Base-by-base conservation (phyloP, 2,888 invertebrate genomes). In the Aleiodes testaceus region DNA sequence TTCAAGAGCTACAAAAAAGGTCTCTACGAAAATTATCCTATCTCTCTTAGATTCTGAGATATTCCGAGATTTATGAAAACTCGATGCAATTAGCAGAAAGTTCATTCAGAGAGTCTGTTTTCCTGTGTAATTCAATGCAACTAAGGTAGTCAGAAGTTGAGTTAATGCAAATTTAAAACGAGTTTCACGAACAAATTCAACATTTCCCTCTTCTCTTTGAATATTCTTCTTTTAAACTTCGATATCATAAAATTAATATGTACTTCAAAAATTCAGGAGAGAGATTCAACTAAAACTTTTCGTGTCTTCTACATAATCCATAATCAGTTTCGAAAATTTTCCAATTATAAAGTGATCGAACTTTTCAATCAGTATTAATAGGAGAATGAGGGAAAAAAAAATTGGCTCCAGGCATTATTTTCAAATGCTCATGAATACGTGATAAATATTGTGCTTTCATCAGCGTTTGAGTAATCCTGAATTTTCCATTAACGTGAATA, bases 221-320 rank as follows among this genome's bases (percentile, higher is more conserved):
- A 36, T 55, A 22, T 64, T 2, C 18, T 20, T 7, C 42, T 26
- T 44, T n/a, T 63, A 9, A 42, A 49, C 22, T 20, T 30, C 45
- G 47, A 30, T 45, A 50, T 20, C 52, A 26, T 55, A 50, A 52
- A 66, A 74, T 75, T 71, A 72, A 76, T 76, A 70, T 18, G 42
- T 18, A 14, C 55, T 7, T 30, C 30, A 72, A 67, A 50, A 75
- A 49, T 50, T 50, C 42, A 59, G 66, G 20, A 18, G n/a, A 49
- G 30, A 68, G 36, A 59, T 61, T 72, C 66, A 64, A 72, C 47
- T 74, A 55, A 70, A 77, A 77, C 74, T 77, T 75, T 74, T 69
- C 49, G 69, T 59, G 42, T 59, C 53, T 66, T 55, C 69, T 72
- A 52, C 63, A 66, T 70, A 72, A 75, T 77, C 74, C 69, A 70